These are phyloP conservation scores for Lasioglossum vierecki DNA, from an alignment of 2,888 invertebrate genomes.

Conservation along the genomic window DNA sequence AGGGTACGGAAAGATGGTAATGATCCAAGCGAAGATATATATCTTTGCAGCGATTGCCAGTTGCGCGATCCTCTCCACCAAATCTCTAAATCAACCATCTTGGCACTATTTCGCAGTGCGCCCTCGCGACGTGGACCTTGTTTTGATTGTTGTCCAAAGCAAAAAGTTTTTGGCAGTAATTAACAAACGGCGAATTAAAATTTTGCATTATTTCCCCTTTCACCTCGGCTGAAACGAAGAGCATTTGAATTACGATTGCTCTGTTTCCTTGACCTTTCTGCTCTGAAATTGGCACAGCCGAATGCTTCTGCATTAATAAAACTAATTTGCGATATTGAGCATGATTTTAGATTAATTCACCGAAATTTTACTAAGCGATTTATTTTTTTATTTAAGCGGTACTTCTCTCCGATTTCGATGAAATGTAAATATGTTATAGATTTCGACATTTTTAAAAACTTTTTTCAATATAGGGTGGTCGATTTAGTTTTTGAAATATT, in stretches of 20 bases:
- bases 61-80: slow-evolving; percentile 62
- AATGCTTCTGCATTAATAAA: slow-evolving; percentile 15
- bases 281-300: neutral
- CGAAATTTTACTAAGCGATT: neutral
- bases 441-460: too few species aligned
- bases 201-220: slow-evolving; percentile 22
- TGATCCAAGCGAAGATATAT: slow-evolving; percentile 55
- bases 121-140: slow-evolving; percentile 20
- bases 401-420: too few species aligned
- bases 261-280: slow-evolving; percentile 8
- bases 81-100: slow-evolving; percentile 60
- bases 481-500: too few species aligned
- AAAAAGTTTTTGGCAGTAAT: slow-evolving; percentile 18
- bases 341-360: neutral
- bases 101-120: slow-evolving; percentile 56
- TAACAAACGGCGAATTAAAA: slow-evolving; percentile 22
- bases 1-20: slow-evolving; percentile 61
- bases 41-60: slow-evolving; percentile 44
- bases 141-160: slow-evolving; percentile 19
- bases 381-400: neutral
- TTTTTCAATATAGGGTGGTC: too few species aligned
- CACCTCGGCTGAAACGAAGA: neutral
- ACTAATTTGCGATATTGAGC: neutral
- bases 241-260: slow-evolving; percentile 2
- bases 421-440: too few species aligned